phyloP scores from a whole-genome alignment of 1,140 invertebrate genomes.

The Amphibalanus amphitrite region DNA sequence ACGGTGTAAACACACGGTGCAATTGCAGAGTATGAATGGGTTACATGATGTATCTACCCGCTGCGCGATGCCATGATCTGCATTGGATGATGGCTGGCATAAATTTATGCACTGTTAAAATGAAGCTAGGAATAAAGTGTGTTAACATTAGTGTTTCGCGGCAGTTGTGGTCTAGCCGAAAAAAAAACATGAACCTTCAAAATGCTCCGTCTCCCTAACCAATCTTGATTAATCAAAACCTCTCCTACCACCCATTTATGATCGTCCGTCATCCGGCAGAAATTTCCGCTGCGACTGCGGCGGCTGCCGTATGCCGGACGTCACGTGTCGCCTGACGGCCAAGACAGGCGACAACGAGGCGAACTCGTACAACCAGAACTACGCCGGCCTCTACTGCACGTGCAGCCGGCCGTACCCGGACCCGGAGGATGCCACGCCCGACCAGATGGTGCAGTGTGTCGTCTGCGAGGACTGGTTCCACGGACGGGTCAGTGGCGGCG shows the following conservation, averaged over 20 bases:
- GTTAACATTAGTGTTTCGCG: no score
- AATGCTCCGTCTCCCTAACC: no score
- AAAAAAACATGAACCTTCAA: no score
- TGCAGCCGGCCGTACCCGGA: constrained; percentile 93
- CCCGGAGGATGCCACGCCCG: constrained; percentile 52
- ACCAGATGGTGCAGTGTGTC: constrained; percentile 92
- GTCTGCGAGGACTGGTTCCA: constrained; percentile 99
- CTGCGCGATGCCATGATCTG: no score
- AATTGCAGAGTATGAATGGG: no score
- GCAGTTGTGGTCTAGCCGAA: no score
- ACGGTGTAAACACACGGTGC: no score
- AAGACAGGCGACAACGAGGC: constrained; percentile 48
- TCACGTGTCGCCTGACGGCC: constrained; percentile 21
- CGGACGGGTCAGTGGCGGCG: constrained; percentile 13
- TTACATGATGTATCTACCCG: no score
- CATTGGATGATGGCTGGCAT: no score
- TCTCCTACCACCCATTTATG: constrained; percentile 8
- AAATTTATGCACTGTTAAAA: no score
- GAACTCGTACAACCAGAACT: constrained; percentile 76
- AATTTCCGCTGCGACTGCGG: constrained; percentile 96
- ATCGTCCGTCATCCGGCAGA: constrained; percentile 26
- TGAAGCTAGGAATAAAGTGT: no score
- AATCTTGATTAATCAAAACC: no score
- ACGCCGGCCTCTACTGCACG: constrained; percentile 75
- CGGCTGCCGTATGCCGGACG: constrained; percentile 31